Evolutionary conservation across 2,113 vertebrate genomes (phyloP).

Genomic region (Podarcis raffonei): DNA sequence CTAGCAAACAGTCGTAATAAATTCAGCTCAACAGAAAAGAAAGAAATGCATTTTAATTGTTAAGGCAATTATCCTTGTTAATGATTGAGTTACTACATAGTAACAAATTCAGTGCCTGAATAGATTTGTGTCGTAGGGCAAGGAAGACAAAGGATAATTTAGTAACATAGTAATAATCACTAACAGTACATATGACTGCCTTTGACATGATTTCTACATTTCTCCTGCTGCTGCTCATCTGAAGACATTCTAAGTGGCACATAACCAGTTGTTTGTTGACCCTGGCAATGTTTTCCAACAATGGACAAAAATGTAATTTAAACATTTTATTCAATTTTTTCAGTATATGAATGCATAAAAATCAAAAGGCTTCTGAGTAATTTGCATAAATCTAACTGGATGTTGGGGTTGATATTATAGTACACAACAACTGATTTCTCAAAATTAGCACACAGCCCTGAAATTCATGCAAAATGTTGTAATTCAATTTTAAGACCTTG

Average conservation of each 20-base stretch:
- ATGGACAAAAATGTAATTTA: too few species aligned
- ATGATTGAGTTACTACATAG: neutral
- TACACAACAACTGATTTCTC: too few species aligned
- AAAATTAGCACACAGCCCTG: too few species aligned
- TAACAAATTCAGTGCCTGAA: neutral
- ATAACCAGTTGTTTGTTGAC: neutral
- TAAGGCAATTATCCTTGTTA: neutral
- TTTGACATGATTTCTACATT: neutral
- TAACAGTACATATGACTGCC: neutral
- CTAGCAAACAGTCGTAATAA: neutral
- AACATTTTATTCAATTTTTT: too few species aligned
- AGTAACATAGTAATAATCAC: neutral
- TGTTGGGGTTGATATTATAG: too few species aligned
- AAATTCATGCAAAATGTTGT: too few species aligned
- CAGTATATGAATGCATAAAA: too few species aligned
- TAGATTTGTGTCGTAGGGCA: neutral
- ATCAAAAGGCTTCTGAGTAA: too few species aligned
- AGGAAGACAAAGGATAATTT: neutral
- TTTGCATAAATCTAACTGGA: too few species aligned
- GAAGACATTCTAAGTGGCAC: neutral
- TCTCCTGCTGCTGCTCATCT: neutral
- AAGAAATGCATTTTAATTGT: neutral
- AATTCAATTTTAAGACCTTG: too few species aligned
- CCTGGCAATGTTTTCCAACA: too few species aligned
- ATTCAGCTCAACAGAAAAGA: neutral